Percentiles rank a stretch among this genome's conserved stretches.
These are phyloP conservation scores for Chrysolina oricalcia DNA, from an alignment of 2,888 invertebrate genomes.

Conservation along the genomic window DNA sequence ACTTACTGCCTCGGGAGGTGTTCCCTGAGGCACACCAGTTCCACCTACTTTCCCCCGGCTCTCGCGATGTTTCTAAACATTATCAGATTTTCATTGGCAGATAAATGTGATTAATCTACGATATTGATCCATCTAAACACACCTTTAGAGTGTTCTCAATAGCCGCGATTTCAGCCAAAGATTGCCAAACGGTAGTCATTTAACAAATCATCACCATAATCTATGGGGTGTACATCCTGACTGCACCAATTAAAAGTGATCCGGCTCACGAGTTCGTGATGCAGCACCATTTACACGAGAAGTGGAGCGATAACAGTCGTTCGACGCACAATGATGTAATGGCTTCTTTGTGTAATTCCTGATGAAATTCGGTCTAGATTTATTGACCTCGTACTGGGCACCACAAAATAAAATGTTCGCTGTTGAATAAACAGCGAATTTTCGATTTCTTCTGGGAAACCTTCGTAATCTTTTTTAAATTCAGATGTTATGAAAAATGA, in stretches of 20 bases:
- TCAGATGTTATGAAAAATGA: too few species aligned
- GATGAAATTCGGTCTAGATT: not conserved
- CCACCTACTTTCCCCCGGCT: too few species aligned
- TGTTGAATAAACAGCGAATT: too few species aligned
- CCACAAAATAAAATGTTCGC: too few species aligned
- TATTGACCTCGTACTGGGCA: not conserved
- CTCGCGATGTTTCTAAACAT: too few species aligned
- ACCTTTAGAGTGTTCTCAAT: not conserved
- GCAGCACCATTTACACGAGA: not conserved
- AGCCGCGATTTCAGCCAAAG: not conserved
- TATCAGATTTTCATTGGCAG: too few species aligned
- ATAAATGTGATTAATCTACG: too few species aligned
- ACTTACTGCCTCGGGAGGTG: too few species aligned
- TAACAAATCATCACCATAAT: not conserved
- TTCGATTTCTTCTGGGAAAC: too few species aligned
- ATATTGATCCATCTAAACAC: not conserved
- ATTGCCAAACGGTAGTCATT: not conserved
- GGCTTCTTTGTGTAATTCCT: not conserved
- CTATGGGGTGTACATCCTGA: not conserved
- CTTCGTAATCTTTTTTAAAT: too few species aligned
- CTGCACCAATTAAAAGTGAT: not conserved
- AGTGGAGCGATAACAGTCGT: not conserved
- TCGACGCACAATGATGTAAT: conserved; percentile 1
- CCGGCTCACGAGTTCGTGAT: not conserved
- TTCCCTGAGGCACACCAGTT: too few species aligned